A percentile compares a stretch with the other conserved stretches of the same genome.
phyloP scores from a whole-genome alignment of 2,113 vertebrate species.

The Clarias gariepinus region DNA sequence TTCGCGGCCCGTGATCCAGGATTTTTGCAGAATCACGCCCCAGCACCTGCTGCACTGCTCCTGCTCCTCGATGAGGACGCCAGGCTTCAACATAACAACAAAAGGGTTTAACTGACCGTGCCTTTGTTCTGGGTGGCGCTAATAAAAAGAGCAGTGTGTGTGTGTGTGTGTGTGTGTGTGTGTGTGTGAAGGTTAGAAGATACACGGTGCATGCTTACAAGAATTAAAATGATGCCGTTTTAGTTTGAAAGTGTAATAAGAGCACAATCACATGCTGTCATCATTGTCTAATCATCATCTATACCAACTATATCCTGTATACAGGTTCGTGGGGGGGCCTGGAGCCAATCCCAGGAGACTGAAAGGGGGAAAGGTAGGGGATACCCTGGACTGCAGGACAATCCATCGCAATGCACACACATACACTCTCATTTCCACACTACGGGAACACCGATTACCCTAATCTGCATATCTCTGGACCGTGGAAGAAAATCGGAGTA shows the following conservation, averaged over 20 bases:
- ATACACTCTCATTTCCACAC: too few species aligned
- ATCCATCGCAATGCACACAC: too few species aligned
- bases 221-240: background rate
- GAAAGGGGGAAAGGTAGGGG: too few species aligned
- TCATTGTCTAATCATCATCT: too few species aligned
- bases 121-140: background rate
- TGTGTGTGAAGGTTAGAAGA: conserved; percentile 13
- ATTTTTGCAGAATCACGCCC: conserved; percentile 2
- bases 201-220: background rate
- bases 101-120: background rate
- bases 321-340: too few species aligned
- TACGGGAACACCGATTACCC: too few species aligned
- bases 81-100: conserved; percentile 20
- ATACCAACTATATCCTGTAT: too few species aligned
- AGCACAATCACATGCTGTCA: background rate
- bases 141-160: conserved; percentile 29
- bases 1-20: conserved; percentile 2
- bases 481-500: too few species aligned
- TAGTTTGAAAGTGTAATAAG: background rate
- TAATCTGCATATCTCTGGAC: too few species aligned
- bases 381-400: too few species aligned
- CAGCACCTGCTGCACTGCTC: conserved; percentile 31
- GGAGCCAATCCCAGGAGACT: too few species aligned
- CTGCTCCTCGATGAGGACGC: background rate
- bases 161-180: background rate